Base-by-base conservation (phyloP, 2,113 vertebrate genomes). In the Pongo abelii region DNA sequence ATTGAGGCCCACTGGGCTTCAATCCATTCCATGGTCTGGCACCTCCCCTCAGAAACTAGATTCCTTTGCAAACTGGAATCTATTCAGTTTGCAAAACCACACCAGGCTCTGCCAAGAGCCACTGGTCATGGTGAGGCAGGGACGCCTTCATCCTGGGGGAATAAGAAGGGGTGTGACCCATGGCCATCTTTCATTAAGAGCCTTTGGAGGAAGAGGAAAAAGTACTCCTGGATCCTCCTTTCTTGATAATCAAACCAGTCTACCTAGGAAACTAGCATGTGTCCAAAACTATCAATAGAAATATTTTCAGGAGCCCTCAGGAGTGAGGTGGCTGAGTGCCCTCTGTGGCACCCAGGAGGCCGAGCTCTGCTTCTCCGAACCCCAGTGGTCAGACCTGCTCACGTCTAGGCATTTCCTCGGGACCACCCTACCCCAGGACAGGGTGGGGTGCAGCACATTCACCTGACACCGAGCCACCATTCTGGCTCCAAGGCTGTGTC, bases 121-220 rank as follows among this genome's bases (percentile, higher is more conserved):
- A 4, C 25, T 69, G 9, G 17, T 57, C 27, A 17, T 10, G 2
- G 7, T 72, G 4, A 32, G 7, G 27, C 8, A 79, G 67, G 32
- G 64, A 48, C 0, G 2, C 11, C 46, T 48, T 50, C 48, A 12
- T 23, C 32, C 18, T 11, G 23, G 27, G 22, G 23, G 5, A 30
- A 1, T 2, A 7, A 20, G 2, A 35, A 12, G n/a, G 32, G 22
- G 1, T 40, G 8, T n/a, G 59, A 48, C 7, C 14, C 27, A 5
- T 1, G 27, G 32, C 8, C 22, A 59, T 12, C 22, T 79, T 87
- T 89, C 35, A 84, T 38, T 10, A 50, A 77, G 80, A 85, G 22
- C 38, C 14, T 77, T 94, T 20, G 2, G 14, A 46, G 61, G n/a
- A 84, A 23, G 59, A 12, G 46, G 25, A 13, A 38, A 38, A 80